Evolutionary conservation across 2,113 vertebrate species (phyloP), one percentile per base, ranked within the genome.

Genomic region (Camelus dromedarius): DNA sequence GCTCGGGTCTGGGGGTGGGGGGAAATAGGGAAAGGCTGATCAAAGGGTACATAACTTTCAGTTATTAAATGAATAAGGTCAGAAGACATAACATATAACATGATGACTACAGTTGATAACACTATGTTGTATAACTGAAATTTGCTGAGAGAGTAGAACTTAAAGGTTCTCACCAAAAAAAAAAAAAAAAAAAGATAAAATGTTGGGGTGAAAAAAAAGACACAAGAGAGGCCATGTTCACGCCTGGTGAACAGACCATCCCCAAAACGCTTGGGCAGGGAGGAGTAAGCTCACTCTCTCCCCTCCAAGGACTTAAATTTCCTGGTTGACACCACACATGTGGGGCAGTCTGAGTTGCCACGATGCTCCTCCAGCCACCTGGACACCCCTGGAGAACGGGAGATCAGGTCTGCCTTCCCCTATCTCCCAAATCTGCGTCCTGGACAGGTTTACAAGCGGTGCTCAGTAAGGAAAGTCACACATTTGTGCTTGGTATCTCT

Each of bases 161-260:
- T 70, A 81, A 62, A 80, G 62, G 66, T 28, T 54, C 46, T 26
- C 42, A 70, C 64, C 14, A 28, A n/a, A 60, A 30, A 8, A 5
- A 18, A 54, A 8, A 5, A 18, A 54, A 13, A 9, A 16, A 6
- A 18, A 35, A 0, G 30, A n/a, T n/a, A 52, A 60, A 80, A 62
- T 2, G 5, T 28, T 19, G 50, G 19, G 62, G 11, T 22, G 6
- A 58, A n/a, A 30, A 30, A 50, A 76, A 75, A 69, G 60, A 66
- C 4, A 8, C 1, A 7, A 8, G 58, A 14, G 16, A 35, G 16
- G 4, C 3, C 0, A 1, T 58, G 13, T 14, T 62, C 58, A 20
- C 5, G 2, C 13, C 62, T 22, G 6, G 13, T 30, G 35, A 42
- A 28, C 18, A 35, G 22, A 50, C 15, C 0, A 4, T 2, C 5